phyloP scores from a whole-genome alignment of 92 coral and sea anemone genomes.

The Micromussa lordhowensis region DNA sequence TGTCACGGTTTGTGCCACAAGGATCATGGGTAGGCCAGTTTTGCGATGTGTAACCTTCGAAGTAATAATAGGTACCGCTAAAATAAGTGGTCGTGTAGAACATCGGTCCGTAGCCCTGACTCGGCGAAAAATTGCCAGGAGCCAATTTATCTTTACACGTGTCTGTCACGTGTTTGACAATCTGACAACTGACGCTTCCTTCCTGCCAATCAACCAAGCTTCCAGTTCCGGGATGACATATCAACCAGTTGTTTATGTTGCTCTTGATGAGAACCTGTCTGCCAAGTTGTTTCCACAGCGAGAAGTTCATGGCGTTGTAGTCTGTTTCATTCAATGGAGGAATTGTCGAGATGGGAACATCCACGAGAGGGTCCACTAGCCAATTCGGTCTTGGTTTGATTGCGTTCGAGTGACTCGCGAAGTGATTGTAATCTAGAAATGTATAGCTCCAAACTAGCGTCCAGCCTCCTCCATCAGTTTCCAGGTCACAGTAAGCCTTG shows the following conservation, averaged over 20 bases:
- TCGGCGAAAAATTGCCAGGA: neutral
- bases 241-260: slow-evolving; percentile 62
- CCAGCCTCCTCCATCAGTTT: slow-evolving; percentile 62
- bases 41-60: slow-evolving; percentile 11
- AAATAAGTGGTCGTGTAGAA: too few relatives aligned
- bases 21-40: slow-evolving; percentile 52
- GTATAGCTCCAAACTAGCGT: slow-evolving; percentile 64
- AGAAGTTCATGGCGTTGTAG: slow-evolving; percentile 41
- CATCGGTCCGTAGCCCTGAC: neutral
- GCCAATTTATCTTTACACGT: neutral
- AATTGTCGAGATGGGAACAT: slow-evolving; percentile 14
- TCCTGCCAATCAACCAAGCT: slow-evolving; percentile 43
- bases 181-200: slow-evolving; percentile 34
- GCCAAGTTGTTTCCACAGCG: slow-evolving; percentile 50
- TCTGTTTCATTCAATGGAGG: slow-evolving; percentile 36
- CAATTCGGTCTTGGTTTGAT: slow-evolving; percentile 51
- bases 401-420: slow-evolving; percentile 14
- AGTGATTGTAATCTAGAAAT: slow-evolving; percentile 35
- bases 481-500: slow-evolving; percentile 59
- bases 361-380: neutral
- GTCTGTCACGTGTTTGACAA: slow-evolving; percentile 20
- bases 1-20: neutral
- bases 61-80: neutral
- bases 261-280: slow-evolving; percentile 42
- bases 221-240: slow-evolving; percentile 31